These are phyloP conservation scores for Leptura quadrifasciata DNA, from an alignment of 2,888 invertebrate genomes.

Conservation along the genomic window DNA sequence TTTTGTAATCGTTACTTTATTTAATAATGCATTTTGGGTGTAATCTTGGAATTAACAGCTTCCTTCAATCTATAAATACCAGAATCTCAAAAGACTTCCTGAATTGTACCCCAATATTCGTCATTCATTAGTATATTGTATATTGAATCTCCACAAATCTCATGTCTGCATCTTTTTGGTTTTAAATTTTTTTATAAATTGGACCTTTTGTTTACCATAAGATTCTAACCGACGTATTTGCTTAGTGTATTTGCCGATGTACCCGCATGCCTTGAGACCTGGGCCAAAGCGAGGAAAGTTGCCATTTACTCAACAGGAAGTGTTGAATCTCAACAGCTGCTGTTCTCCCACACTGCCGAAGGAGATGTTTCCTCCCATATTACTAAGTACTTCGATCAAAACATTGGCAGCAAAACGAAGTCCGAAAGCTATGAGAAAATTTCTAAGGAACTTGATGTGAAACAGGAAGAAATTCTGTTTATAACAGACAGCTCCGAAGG, in stretches of 20 bases:
- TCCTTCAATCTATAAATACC: too few species aligned
- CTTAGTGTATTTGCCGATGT: constrained; percentile 93
- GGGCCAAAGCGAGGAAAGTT: constrained; percentile 81
- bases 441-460: constrained; percentile 79
- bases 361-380: constrained; percentile 87
- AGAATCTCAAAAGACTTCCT: too few species aligned
- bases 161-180: too few species aligned
- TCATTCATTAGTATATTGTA: too few species aligned
- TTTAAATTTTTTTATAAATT: too few species aligned
- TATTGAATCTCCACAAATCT: too few species aligned
- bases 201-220: background rate
- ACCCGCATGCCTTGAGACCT: constrained; percentile 81
- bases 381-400: constrained; percentile 90
- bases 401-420: constrained; percentile 88
- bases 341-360: constrained; percentile 84
- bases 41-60: too few species aligned
- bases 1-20: too few species aligned
- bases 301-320: constrained; percentile 96
- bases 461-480: constrained; percentile 85
- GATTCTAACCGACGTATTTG: constrained; percentile 55
- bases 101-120: too few species aligned
- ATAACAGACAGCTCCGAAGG: constrained; percentile 91
- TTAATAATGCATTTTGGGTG: too few species aligned
- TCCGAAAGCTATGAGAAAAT: constrained; percentile 87
- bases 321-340: constrained; percentile 90